Evolutionary conservation across 2,113 vertebrate species (phyloP), one percentile per base, ranked within the genome.

Genomic region (Alexandromys fortis): DNA sequence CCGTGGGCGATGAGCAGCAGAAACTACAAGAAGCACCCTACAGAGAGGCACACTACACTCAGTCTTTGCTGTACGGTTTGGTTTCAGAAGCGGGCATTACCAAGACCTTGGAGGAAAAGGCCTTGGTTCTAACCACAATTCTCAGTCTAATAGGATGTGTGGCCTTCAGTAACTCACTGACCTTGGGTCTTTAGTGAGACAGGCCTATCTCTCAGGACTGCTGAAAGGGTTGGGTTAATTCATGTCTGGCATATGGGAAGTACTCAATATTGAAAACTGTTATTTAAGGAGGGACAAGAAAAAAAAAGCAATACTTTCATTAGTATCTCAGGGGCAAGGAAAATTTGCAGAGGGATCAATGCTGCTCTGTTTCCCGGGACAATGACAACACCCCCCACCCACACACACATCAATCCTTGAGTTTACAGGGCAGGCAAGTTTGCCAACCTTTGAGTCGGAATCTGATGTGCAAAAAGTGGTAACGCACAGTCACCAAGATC

Each of bases 401-500:
- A 11, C 22, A 12, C 26, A 1, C 30, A 89, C n/a, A 72, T 68
- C 52, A 96, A 88, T 81, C 61, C 83, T 93, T 85, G 61, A 88
- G 85, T 24, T 90, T 89, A 79, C 9, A 68, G 47, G 67, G 68
- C 24, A 72, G 30, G 73, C 49, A 95, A 47, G 24, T 83, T 87
- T 78, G 33, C 82, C 35, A 89, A 78, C 30, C 49, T 68, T 22
- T 86, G 90, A 61, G 49, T 12, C 65, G 91, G 92, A 94, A 97
- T 79, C 38, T 65, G 65, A 95, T 76, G 95, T 52, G 87, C 78
- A 82, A 49, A 82, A 49, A 58, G 61, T 45, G n/a, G 68, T 79
- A 35, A 65, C 49, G 91, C 92, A 92, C 87, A 83, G 94, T 97
- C 95, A 96, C n/a, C 67, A 70, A 83, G 92, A 94, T 95, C 95